Percentiles rank a stretch among this genome's conserved stretches.
phyloP scores from a whole-genome alignment of 1,140 invertebrate genomes.

The Drosophila ananassae region DNA sequence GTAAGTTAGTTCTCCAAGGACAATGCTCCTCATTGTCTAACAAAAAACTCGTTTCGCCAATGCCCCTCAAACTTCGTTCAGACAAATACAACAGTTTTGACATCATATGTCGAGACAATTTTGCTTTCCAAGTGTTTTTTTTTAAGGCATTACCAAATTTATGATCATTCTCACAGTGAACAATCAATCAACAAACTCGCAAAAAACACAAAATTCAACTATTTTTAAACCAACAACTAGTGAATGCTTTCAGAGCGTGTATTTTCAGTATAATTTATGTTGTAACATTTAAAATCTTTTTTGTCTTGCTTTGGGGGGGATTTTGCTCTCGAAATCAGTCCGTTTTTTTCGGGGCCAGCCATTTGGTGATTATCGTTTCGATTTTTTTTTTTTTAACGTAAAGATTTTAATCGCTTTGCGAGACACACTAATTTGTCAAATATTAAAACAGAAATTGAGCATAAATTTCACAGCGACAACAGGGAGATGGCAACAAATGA shows the following conservation, averaged over 20 bases:
- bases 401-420: slow-evolving; percentile 69
- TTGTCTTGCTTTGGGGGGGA: slow-evolving; percentile 27
- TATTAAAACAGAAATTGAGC: slow-evolving; percentile 49
- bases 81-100: slow-evolving; percentile 6
- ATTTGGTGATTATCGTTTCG: slow-evolving; percentile 30
- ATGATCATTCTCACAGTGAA: slow-evolving; percentile 67
- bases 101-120: slow-evolving; percentile 7
- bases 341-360: slow-evolving; percentile 14
- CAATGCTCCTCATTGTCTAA: slow-evolving; percentile 10
- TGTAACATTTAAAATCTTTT: slow-evolving; percentile 61
- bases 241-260: slow-evolving; percentile 60
- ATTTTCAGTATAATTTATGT: slow-evolving; percentile 44
- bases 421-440: slow-evolving; percentile 70
- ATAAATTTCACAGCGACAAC: slow-evolving; percentile 36
- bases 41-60: slow-evolving; percentile 35
- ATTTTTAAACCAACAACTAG: slow-evolving; percentile 66
- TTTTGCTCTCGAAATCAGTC: slow-evolving; percentile 31
- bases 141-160: slow-evolving; percentile 39
- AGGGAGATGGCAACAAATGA: slow-evolving; percentile 51
- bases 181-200: slow-evolving; percentile 71
- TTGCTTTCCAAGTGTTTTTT: slow-evolving; percentile 16
- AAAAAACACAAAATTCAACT: slow-evolving; percentile 50
- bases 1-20: slow-evolving; percentile 3
- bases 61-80: slow-evolving; percentile 17
- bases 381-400: slow-evolving; percentile 33